Percentiles rank a stretch among this genome's conserved stretches.
These are phyloP conservation scores for Pristionchus exspectatus DNA, from an alignment of 2,888 invertebrate genomes.

Conservation along the genomic window DNA sequence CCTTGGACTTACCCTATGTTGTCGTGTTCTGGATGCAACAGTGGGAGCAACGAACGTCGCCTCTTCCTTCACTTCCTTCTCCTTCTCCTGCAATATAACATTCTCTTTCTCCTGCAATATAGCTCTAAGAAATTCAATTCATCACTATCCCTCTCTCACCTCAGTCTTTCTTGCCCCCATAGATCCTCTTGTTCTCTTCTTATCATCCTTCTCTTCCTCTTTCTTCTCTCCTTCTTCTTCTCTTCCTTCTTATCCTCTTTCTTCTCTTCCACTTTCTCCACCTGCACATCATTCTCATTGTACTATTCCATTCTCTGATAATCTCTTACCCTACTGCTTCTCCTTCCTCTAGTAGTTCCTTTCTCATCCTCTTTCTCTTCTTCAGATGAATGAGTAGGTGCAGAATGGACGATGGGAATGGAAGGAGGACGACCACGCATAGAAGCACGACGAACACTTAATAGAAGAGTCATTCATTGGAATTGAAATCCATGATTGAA, in stretches of 20 bases:
- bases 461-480: background rate
- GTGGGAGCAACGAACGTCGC: background rate
- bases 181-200: background rate
- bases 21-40: slow-evolving; percentile 37
- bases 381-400: background rate
- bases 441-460: background rate
- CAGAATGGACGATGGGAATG: background rate
- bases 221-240: background rate
- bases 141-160: background rate
- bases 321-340: slow-evolving; percentile 18
- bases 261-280: slow-evolving; percentile 16
- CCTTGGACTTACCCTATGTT: slow-evolving; percentile 25
- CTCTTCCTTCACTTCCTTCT: slow-evolving; percentile 40
- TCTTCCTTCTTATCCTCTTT: slow-evolving; percentile 11
- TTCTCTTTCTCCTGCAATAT: slow-evolving; percentile 1
- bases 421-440: background rate
- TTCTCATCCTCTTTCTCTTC: slow-evolving; percentile 4
- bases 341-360: background rate
- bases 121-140: background rate
- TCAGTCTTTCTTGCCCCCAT: background rate
- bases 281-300: background rate
- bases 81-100: background rate
- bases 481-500: background rate
- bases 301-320: too few relatives aligned
- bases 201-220: background rate